Conservation (phyloP, 2,797 vertebrate species). For the Chloroceryle amazona region DNA sequence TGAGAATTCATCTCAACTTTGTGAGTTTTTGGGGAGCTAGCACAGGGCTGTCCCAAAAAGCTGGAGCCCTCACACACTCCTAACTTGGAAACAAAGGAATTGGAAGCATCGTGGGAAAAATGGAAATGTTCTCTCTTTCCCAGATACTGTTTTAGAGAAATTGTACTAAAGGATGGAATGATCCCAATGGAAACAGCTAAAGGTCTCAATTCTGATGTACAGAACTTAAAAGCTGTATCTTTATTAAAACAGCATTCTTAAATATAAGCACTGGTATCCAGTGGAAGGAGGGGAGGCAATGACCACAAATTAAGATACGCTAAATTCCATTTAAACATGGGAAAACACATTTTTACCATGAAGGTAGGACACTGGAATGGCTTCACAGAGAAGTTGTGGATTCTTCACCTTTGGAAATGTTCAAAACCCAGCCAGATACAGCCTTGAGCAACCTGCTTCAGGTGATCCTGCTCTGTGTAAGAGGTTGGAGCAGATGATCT, state of each 20-base stretch:
- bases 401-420: neutral
- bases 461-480: neutral
- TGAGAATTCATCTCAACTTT: neutral
- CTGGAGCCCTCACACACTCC: neutral
- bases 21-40: neutral
- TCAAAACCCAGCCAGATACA: neutral
- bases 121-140: neutral
- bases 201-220: neutral
- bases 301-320: neutral
- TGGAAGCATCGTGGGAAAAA: neutral
- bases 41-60: neutral
- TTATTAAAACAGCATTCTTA: neutral
- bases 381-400: neutral
- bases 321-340: neutral
- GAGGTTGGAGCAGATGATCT: neutral
- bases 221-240: neutral
- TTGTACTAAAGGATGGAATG: neutral
- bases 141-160: neutral
- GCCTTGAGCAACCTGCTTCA: neutral
- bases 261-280: neutral
- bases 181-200: neutral
- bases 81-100: neutral
- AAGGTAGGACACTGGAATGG: neutral
- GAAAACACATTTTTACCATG: neutral
- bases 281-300: neutral